phyloP scores from a whole-genome alignment of 1,140 invertebrate species.

The Chrysomallon squamiferum region DNA sequence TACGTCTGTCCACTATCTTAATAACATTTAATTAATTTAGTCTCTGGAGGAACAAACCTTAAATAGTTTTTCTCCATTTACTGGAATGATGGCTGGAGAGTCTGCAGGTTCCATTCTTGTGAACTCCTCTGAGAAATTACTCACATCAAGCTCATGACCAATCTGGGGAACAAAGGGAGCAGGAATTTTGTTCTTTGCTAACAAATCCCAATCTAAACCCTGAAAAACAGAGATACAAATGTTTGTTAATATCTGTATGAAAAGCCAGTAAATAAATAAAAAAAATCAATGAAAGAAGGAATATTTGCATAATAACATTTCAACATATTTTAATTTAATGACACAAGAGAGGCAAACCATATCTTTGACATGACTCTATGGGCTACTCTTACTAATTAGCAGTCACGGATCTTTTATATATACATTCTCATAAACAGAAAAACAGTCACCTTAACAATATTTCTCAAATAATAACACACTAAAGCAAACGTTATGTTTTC shows the following conservation, averaged over 20 bases:
- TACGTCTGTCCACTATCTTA: too few species aligned
- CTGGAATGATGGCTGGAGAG: slow-evolving; percentile 85
- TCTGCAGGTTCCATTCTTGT: slow-evolving; percentile 88
- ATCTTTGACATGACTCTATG: too few species aligned
- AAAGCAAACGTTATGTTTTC: too few species aligned
- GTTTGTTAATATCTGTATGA: not conserved
- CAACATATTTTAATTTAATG: too few species aligned
- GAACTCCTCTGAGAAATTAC: slow-evolving; percentile 96
- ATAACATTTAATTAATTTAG: too few species aligned
- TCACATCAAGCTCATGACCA: slow-evolving; percentile 84
- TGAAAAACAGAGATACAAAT: slow-evolving; percentile 83
- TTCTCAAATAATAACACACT: too few species aligned
- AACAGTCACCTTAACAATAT: too few species aligned
- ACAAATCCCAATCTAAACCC: slow-evolving; percentile 90
- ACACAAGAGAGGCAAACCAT: too few species aligned
- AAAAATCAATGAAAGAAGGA: slow-evolving; percentile 1
- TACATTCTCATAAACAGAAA: too few species aligned
- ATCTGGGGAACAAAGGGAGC: slow-evolving; percentile 95
- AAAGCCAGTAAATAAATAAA: not conserved
- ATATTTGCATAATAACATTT: too few species aligned
- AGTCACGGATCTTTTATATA: too few species aligned
- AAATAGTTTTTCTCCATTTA: slow-evolving; percentile 86
- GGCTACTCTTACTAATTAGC: too few species aligned
- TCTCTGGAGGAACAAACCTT: slow-evolving; percentile 72
- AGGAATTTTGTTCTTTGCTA: slow-evolving; percentile 84